Percentiles rank a stretch among this genome's conserved stretches.
Conservation (phyloP, 37 sponge, comb jelly and placozoan genomes). For the Haliclona indistincta region DNA sequence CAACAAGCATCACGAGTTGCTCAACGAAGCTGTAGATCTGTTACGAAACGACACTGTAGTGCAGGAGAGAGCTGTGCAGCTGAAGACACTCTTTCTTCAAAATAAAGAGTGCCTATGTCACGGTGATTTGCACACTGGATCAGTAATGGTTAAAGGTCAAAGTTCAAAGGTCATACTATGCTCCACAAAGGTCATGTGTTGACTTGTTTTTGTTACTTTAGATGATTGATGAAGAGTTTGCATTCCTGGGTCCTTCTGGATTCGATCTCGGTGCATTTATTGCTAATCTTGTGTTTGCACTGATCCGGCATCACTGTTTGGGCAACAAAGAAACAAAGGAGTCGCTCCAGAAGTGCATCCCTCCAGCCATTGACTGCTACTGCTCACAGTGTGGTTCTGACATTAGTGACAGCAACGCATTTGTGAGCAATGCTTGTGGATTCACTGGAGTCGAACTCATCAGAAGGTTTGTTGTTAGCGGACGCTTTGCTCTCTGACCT, state of each 20-base stretch:
- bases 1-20: conserved; percentile 3
- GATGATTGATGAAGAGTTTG: conserved; percentile 26
- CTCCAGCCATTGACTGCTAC: background rate
- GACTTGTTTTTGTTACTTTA: background rate
- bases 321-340: background rate
- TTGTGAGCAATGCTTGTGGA: background rate
- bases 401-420: background rate
- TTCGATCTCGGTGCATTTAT: conserved; percentile 12
- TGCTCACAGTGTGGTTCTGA: too few relatives aligned
- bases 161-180: background rate
- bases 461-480: background rate
- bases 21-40: background rate
- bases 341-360: background rate
- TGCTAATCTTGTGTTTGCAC: conserved; percentile 1
- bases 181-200: background rate
- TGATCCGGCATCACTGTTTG: background rate
- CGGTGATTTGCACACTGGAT: conserved; percentile 28
- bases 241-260: conserved; percentile 20
- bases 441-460: background rate
- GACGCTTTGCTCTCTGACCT: background rate
- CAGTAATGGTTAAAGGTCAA: conserved; percentile 4
- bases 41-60: background rate
- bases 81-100: conserved; percentile 3
- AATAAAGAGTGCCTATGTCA: conserved; percentile 7
- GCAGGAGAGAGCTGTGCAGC: background rate